Evolutionary conservation across 92 coral and sea anemone species (phyloP), one percentile per base, ranked within the genome.

Genomic region (Epizoanthus rinbou): DNA sequence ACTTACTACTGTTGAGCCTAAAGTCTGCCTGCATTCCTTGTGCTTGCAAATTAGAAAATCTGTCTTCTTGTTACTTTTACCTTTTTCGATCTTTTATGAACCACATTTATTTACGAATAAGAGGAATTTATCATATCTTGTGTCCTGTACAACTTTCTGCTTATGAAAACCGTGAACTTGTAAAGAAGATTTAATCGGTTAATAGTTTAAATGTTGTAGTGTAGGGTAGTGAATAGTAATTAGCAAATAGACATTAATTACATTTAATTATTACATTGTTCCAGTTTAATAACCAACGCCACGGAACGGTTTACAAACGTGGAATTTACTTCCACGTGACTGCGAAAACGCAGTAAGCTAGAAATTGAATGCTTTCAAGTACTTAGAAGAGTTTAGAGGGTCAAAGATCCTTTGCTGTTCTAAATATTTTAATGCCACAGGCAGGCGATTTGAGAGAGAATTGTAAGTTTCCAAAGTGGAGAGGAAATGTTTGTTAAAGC

Each of bases 391-490:
- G 81, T 57, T 16, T n/a, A 3, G 23, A 9, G 70, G 70, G 41
- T 78, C 70, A 43, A 78, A 78, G 71, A 78, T 78, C 82, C 41
- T 67, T 11, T 67, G 22, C 73, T 67, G 73, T 67, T 67, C 73
- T 67, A 33, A 15, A 67, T 67, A 35, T 67, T 67, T 63, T 67
- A 59, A 59, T 67, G 73, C 73, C 45, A 18, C 47, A 67, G 73
- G 73, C 73, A 67, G 50, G 50, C 5, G 23, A 4, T 18, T 63
- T 63, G 68, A 9, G 25, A 6, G 19, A 63, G 68, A 67, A 33
- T 15, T 4, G 0, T 41, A 35, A 10, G 41, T 67, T 67, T 65
- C 39, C 39, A 16, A 67, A 67, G 53, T 66, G 45, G 19, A 28
- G 21, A 66, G 18, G 25, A 39, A 64, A 33, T 24, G 53, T 75